Percentiles rank a stretch among this genome's conserved stretches.
Conservation (phyloP, 2,888 invertebrate species). For the Serrognathus titanus region DNA sequence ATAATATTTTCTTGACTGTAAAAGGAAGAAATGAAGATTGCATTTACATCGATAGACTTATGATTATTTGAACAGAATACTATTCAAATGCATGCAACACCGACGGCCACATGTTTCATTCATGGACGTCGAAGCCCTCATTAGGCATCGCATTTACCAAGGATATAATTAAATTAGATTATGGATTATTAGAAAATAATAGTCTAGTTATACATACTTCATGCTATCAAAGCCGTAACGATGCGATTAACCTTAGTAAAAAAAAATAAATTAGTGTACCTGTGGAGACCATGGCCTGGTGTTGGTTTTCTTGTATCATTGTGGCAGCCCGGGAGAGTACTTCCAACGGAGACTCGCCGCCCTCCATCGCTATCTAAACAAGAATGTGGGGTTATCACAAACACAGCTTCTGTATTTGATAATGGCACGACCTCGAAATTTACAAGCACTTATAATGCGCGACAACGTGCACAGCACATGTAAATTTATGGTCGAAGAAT, state of each 20-base stretch:
- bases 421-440: slow-evolving; percentile 13
- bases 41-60: no score
- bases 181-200: not conserved
- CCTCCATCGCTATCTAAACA: slow-evolving; percentile 28
- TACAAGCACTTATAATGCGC: slow-evolving; percentile 4
- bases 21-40: no score
- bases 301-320: slow-evolving; percentile 74
- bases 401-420: slow-evolving; percentile 20
- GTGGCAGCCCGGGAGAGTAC: slow-evolving; percentile 85
- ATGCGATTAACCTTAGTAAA: not conserved
- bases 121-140: no score
- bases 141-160: not conserved
- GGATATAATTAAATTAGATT: not conserved
- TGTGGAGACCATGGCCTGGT: slow-evolving; percentile 46
- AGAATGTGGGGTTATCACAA: slow-evolving; percentile 31
- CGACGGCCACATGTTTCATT: no score
- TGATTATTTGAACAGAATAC: no score
- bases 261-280: slow-evolving; percentile 48
- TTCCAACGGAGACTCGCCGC: slow-evolving; percentile 73
- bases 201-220: not conserved
- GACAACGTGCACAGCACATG: not conserved
- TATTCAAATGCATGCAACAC: no score
- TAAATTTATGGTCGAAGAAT: not conserved
- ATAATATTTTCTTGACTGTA: no score
- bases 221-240: not conserved